Conservation (phyloP, 2,113 vertebrate species). For the Oryzias celebensis region DNA sequence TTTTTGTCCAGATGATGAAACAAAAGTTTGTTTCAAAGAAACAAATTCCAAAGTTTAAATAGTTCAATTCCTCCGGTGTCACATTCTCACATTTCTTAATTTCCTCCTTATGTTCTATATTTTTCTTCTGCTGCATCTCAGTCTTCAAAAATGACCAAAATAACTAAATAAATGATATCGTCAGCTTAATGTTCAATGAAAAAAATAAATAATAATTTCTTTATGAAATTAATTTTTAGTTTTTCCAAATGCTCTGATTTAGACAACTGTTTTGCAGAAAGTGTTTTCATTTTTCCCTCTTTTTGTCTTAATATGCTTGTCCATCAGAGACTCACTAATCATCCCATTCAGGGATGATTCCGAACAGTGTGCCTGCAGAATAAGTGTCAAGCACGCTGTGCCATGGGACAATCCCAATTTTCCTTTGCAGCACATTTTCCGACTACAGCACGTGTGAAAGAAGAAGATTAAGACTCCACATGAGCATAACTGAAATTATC, state of each 20-base stretch:
- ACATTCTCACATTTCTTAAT: too few relatives aligned
- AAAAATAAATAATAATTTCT: neutral
- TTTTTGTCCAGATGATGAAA: too few relatives aligned
- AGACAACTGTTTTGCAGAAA: slow-evolving; percentile 17
- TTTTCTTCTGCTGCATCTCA: too few relatives aligned
- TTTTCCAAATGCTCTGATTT: slow-evolving; percentile 19
- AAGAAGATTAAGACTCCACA: neutral
- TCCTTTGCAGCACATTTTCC: slow-evolving; percentile 13
- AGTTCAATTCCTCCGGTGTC: too few relatives aligned
- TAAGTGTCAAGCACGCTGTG: slow-evolving; percentile 41
- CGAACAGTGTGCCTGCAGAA: slow-evolving; percentile 40
- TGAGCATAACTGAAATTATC: too few relatives aligned
- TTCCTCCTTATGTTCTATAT: too few relatives aligned
- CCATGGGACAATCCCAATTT: slow-evolving; percentile 29
- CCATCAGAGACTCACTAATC: slow-evolving; percentile 48
- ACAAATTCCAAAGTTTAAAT: too few relatives aligned
- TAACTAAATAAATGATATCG: too few relatives aligned
- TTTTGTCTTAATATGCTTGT: slow-evolving; percentile 23
- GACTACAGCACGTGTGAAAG: neutral
- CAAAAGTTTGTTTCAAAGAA: too few relatives aligned
- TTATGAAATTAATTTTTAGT: neutral
- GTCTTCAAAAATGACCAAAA: too few relatives aligned
- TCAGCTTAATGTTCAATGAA: too few relatives aligned
- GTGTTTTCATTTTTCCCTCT: slow-evolving; percentile 11
- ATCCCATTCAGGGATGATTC: slow-evolving; percentile 48